A percentile compares a stretch with the other conserved stretches of the same genome.
These are phyloP conservation scores for Agriopis marginaria DNA, from an alignment of 2,888 invertebrate species.

Conservation along the genomic window DNA sequence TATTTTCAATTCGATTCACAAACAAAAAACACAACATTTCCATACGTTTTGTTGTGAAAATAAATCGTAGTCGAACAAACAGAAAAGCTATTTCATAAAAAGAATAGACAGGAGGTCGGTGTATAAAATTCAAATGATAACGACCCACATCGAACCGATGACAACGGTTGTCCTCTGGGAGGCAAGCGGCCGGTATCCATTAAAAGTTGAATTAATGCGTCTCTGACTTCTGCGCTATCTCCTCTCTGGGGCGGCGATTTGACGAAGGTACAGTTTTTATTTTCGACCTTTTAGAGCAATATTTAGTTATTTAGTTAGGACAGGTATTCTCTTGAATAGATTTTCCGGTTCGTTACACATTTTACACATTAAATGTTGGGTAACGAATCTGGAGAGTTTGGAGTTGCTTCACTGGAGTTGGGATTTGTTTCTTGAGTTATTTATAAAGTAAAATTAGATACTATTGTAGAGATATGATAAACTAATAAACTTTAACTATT, in stretches of 20 bases:
- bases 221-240: constrained; percentile 58
- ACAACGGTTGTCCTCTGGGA: constrained; percentile 65
- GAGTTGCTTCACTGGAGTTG: neutral
- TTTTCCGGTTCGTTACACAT: constrained; percentile 27
- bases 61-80: constrained; percentile 33
- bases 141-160: constrained; percentile 65
- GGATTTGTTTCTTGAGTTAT: neutral
- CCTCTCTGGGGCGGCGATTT: constrained; percentile 55
- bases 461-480: neutral
- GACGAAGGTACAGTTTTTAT: constrained; percentile 55
- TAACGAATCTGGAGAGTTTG: constrained; percentile 14
- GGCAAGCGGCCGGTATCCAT: constrained; percentile 62
- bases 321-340: constrained; percentile 19
- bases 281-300: constrained; percentile 16
- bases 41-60: constrained; percentile 28
- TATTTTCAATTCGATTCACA: constrained; percentile 9
- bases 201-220: constrained; percentile 76
- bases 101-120: constrained; percentile 36
- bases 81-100: constrained; percentile 51
- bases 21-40: constrained; percentile 20
- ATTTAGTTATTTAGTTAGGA: constrained; percentile 22
- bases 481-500: neutral
- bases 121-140: constrained; percentile 68
- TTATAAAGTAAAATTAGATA: neutral
- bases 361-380: constrained; percentile 14